These are phyloP conservation scores for Pandion haliaetus DNA, from an alignment of 2,113 vertebrate genomes.

Conservation along the genomic window DNA sequence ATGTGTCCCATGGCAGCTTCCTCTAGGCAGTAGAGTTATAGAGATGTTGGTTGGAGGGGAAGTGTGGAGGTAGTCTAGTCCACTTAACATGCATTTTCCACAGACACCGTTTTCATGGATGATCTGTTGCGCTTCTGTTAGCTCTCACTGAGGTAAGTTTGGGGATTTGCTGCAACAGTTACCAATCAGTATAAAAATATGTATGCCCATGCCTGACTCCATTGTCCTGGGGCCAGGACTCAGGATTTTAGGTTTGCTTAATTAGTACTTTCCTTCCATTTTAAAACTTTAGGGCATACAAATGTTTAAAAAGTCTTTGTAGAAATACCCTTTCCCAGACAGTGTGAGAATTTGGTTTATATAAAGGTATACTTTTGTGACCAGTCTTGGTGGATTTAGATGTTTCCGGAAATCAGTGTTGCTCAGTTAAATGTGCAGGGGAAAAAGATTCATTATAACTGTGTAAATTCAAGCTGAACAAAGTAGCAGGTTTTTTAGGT, in stretches of 20 bases:
- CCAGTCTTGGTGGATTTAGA: background rate
- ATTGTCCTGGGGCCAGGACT: background rate
- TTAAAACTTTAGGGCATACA: background rate
- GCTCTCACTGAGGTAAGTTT: background rate
- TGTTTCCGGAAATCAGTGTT: constrained; percentile 8
- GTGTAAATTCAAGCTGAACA: constrained; percentile 10
- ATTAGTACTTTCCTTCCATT: constrained; percentile 4
- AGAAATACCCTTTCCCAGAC: background rate
- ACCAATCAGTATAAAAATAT: background rate
- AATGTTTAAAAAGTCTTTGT: background rate
- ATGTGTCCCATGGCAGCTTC: background rate
- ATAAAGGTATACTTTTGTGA: background rate
- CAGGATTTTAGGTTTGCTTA: constrained; percentile 4
- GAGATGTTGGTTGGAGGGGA: background rate
- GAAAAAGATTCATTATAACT: background rate
- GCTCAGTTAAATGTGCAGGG: constrained; percentile 6
- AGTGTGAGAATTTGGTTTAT: background rate
- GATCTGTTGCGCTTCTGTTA: background rate
- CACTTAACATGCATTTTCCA: background rate
- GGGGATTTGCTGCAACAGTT: background rate
- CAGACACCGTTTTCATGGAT: background rate
- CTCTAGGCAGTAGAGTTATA: fast-evolving
- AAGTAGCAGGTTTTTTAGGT: background rate
- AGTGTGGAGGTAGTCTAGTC: background rate
- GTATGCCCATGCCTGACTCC: background rate